Evolutionary conservation across 2,888 invertebrate species (phyloP), one percentile per base, ranked within the genome.

Genomic region (Agonopterix arenella): DNA sequence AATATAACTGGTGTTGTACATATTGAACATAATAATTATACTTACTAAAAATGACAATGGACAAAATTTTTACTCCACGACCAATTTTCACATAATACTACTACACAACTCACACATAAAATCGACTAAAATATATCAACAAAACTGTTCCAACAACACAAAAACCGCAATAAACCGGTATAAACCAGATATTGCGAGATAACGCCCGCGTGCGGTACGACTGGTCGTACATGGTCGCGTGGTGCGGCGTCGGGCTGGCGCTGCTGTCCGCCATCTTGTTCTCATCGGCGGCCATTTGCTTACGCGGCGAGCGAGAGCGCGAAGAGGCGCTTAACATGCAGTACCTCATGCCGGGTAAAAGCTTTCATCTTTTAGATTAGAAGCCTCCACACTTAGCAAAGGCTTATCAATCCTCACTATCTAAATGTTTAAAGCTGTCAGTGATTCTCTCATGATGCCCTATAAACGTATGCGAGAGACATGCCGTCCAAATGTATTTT

Each of bases 311-410:
- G 90, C 93, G 96, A 78, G 97, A 97, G 90, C 93, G 95, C 84
- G 97, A 97, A 88, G 97, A 97, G 90, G 96, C 97, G 86, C 93
- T 97, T 91, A 97, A 97, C 92, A 96, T 97, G 95, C 97, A 97
- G 92, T 97, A 97, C 90, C 93, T 97, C 90, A 97, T 97, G 97
- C 97, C 97, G 90, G 97, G 97, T 97, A 93, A 80, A 68, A 64
- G 76, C 74, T 28, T 28, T 28, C 28, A 28, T 28, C 5, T 5
- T 28, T 5, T 28, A 5, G 28, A 28, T 0, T 28, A 28, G 28
- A 4, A 28, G 28, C 5, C 16, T 16, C 18, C 28, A 28, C 28
- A 28, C 28, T 7, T 28, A 7, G 5, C 28, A 5, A 28, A n/a
- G n/a, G n/a, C n/a, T n/a, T n/a, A n/a, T n/a, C n/a, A n/a, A n/a